Evolutionary conservation across 2,797 vertebrate genomes (phyloP).

Genomic region (Sebastes elongatus): DNA sequence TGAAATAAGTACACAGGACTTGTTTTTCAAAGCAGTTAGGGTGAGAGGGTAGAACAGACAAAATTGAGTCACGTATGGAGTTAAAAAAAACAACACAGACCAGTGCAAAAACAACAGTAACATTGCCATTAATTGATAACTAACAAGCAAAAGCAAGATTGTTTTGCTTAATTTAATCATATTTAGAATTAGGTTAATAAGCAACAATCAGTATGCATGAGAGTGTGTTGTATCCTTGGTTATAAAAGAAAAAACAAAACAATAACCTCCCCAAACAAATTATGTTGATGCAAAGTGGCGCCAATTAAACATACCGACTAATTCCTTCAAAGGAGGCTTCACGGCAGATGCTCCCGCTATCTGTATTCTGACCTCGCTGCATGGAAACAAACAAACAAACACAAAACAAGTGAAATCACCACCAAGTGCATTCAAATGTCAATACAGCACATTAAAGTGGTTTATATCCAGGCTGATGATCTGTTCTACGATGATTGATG

Average conservation of each 20-base stretch:
- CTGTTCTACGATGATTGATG: background rate
- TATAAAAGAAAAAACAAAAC: conserved; percentile 8
- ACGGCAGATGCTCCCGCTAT: conserved; percentile 87
- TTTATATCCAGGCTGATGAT: background rate
- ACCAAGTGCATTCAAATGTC: conserved; percentile 1
- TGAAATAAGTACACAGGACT: background rate
- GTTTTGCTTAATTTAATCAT: conserved; percentile 23
- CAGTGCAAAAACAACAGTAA: conserved; percentile 13
- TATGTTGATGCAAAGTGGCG: conserved; percentile 45
- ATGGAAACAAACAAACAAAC: conserved; percentile 1
- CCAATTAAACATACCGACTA: conserved; percentile 86
- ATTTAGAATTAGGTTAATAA: conserved; percentile 46
- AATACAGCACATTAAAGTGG: background rate
- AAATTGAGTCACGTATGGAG: background rate
- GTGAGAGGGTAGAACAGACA: background rate
- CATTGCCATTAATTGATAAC: conserved; percentile 16
- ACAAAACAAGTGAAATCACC: background rate
- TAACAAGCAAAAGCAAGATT: conserved; percentile 24
- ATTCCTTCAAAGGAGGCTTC: conserved; percentile 95
- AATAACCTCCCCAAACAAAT: conserved; percentile 45
- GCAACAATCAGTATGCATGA: conserved; percentile 27
- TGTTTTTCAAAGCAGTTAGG: background rate
- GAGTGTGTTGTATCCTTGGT: conserved; percentile 20
- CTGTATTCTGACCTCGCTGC: conserved; percentile 91
- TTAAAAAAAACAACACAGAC: conserved; percentile 22